Base-by-base conservation (phyloP, 2,113 vertebrate genomes). In the Crocuta crocuta region DNA sequence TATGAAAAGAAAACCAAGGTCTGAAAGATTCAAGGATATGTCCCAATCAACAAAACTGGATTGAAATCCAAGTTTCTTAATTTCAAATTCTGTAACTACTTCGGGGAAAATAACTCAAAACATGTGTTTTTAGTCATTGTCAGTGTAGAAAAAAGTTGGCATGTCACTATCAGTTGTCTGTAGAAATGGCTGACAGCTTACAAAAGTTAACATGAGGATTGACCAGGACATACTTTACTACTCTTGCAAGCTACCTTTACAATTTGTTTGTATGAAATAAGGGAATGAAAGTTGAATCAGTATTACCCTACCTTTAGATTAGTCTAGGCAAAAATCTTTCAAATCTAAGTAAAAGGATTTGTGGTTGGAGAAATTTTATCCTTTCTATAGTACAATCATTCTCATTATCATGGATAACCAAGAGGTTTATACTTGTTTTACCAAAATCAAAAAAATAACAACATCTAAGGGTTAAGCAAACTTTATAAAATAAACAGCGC, bases 141-240 rank as follows among this genome's bases (percentile, higher is more conserved):
- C n/a, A 50, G 0, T 61, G 5, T 80, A 76, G 33, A 19, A 92
- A 50, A 96, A 97, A 70, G 23, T 90, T 91, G 63, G 31, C 43
- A 86, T 50, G 21, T 43, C 74, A 97, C 65, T 96, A 80, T 89
- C 79, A 84, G 70, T n/a, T 97, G 24, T 97, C 48, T 94, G 12
- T 45, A 79, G 50, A 92, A 83, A 76, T 28, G 19, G 35, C 65
- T 83, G 13, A 13, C 39, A 91, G 71, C 2, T 89, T 58, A 43
- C 26, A 2, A 45, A 15, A 83, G 82, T 91, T 73, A 90, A 89
- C 80, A 82, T 23, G 10, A 96, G n/a, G 31, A 88, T 80, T 96
- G 96, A 81, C 13, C 19, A 12, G 17, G 26, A 23, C 35, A 87
- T 55, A 79, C 85, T 93, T 73, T 45, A 94, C 93, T 81, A 73